These are phyloP conservation scores for Sthenelais limicola DNA, from an alignment of 2,888 invertebrate species.

Conservation along the genomic window DNA sequence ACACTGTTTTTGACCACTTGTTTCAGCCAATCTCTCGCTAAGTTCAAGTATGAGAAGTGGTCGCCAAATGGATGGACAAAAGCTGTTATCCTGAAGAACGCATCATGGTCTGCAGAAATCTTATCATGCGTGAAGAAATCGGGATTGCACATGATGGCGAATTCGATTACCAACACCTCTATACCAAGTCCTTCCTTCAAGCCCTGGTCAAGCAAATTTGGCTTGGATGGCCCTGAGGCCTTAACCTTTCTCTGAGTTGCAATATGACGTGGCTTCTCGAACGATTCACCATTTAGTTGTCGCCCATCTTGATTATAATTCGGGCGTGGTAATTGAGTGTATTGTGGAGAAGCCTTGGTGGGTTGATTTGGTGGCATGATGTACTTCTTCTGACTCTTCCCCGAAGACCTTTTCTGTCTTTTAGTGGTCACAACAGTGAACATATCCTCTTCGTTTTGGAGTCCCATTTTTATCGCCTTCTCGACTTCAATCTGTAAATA, in stretches of 20 bases:
- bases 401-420: not conserved
- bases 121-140: not conserved
- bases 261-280: not conserved
- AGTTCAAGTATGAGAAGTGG: slow-evolving; percentile 2
- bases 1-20: not conserved
- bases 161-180: slow-evolving; percentile 3
- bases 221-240: too few species aligned
- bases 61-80: slow-evolving; percentile 5
- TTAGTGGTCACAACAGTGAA: not conserved
- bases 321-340: not conserved
- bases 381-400: not conserved
- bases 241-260: not conserved
- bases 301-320: not conserved
- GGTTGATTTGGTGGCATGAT: not conserved
- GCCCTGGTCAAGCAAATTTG: not conserved
- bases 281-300: not conserved
- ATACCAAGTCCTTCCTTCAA: not conserved
- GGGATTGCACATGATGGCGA: not conserved
- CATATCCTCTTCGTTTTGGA: not conserved
- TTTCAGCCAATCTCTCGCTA: not conserved
- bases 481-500: not conserved
- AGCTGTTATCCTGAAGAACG: too few species aligned
- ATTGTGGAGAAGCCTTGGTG: slow-evolving; percentile 6
- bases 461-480: not conserved
- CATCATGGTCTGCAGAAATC: too few species aligned